These are phyloP conservation scores for Taxidea taxus DNA, from an alignment of 2,113 vertebrate species.

Conservation along the genomic window DNA sequence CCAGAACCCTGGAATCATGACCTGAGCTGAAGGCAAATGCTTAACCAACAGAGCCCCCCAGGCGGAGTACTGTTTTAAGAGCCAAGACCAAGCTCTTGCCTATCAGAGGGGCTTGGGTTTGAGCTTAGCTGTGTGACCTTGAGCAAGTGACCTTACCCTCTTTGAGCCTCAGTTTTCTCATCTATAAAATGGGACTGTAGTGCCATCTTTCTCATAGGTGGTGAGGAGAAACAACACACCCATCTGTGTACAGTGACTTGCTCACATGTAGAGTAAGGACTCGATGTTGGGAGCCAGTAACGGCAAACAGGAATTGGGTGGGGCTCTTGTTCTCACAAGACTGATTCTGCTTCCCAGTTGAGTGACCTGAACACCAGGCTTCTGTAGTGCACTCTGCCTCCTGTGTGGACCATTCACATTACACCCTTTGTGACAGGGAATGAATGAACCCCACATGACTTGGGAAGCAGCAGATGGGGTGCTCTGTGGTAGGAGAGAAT, in stretches of 20 bases:
- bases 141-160: not conserved
- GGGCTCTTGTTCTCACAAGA: not conserved
- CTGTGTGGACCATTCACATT: not conserved
- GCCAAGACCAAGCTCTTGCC: not conserved
- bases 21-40: no score
- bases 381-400: not conserved
- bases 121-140: not conserved
- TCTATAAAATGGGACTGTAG: not conserved
- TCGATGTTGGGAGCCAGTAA: not conserved
- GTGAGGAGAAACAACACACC: not conserved
- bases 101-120: not conserved
- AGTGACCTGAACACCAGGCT: not conserved
- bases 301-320: not conserved
- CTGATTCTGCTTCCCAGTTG: not conserved
- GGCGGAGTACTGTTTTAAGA: not conserved
- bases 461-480: not conserved
- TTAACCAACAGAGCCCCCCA: fast-evolving
- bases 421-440: not conserved
- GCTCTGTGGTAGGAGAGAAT: not conserved
- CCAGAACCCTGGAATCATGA: no score
- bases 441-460: not conserved
- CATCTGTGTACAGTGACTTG: not conserved
- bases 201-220: not conserved
- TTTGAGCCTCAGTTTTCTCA: not conserved
- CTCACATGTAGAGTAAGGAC: not conserved